These are phyloP conservation scores for Chalcosyrphus nemorum DNA, from an alignment of 2,888 invertebrate genomes.

Conservation along the genomic window DNA sequence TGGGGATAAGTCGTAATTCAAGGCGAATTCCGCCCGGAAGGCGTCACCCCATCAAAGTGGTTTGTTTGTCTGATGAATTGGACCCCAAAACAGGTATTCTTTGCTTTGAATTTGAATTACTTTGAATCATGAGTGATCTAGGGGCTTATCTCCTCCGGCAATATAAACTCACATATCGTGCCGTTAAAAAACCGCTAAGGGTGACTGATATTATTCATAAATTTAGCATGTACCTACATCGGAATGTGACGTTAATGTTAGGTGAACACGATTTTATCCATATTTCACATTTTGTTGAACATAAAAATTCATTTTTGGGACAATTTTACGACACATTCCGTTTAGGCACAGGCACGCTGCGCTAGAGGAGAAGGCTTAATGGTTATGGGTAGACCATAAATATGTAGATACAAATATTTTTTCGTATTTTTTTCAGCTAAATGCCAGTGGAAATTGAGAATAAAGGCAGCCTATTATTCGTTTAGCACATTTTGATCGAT, in stretches of 20 bases:
- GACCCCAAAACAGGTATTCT: neutral
- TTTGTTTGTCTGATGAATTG: conserved; percentile 9
- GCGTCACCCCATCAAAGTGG: neutral
- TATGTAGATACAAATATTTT: neutral
- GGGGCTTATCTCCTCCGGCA: neutral
- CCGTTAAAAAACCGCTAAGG: conserved; percentile 5
- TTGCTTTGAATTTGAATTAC: neutral
- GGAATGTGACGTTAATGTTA: conserved; percentile 2
- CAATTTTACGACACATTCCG: neutral
- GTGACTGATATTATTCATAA: conserved; percentile 16
- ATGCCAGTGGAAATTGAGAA: neutral
- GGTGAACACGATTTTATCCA: neutral
- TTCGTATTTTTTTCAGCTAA: neutral
- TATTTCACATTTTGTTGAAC: neutral
- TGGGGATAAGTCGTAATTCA: conserved; percentile 7
- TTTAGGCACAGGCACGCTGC: neutral
- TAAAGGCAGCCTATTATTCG: neutral
- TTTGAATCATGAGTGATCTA: neutral
- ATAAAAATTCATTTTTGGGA: conserved; percentile 2
- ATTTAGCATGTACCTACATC: neutral
- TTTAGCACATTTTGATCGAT: neutral
- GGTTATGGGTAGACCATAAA: neutral
- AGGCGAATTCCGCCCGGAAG: neutral
- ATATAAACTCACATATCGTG: neutral
- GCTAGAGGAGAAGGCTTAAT: neutral